Evolutionary conservation across 2,113 vertebrate genomes (phyloP).

Genomic region (Dromaius novaehollandiae): DNA sequence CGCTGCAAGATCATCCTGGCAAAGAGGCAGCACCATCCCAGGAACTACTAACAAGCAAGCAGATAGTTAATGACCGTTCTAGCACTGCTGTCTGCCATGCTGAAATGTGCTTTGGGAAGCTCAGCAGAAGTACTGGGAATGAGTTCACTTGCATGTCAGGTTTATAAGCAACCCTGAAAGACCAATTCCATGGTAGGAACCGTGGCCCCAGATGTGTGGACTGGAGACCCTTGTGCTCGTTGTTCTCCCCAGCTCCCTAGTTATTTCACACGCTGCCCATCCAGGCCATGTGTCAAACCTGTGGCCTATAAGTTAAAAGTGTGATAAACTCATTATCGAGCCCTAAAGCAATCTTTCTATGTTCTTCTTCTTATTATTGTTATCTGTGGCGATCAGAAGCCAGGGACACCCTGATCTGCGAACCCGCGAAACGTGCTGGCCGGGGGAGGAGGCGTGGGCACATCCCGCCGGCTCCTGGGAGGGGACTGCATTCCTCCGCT

Average conservation of each 20-base stretch:
- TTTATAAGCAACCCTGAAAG: neutral
- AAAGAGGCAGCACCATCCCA: neutral
- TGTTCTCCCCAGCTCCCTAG: accelerated
- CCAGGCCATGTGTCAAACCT: neutral
- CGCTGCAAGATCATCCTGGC: no score
- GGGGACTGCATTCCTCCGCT: neutral
- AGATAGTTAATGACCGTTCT: neutral
- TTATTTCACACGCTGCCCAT: neutral
- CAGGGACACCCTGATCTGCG: neutral
- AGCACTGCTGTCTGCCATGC: accelerated
- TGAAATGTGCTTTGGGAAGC: neutral
- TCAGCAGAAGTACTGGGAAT: accelerated
- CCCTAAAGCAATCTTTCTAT: neutral
- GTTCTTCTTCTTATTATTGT: accelerated
- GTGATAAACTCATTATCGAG: neutral
- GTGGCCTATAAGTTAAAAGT: neutral
- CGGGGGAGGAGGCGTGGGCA: neutral
- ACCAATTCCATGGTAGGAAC: neutral
- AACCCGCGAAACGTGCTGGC: neutral
- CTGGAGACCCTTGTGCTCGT: accelerated
- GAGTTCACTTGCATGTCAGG: accelerated
- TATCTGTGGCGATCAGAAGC: neutral
- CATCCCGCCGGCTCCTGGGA: neutral
- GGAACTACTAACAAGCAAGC: no score
- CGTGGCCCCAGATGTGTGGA: accelerated